A percentile compares a stretch with the other conserved stretches of the same genome.
Evolutionary conservation across 2,113 vertebrate species (phyloP).

Genomic region (Lasiurus cinereus): DNA sequence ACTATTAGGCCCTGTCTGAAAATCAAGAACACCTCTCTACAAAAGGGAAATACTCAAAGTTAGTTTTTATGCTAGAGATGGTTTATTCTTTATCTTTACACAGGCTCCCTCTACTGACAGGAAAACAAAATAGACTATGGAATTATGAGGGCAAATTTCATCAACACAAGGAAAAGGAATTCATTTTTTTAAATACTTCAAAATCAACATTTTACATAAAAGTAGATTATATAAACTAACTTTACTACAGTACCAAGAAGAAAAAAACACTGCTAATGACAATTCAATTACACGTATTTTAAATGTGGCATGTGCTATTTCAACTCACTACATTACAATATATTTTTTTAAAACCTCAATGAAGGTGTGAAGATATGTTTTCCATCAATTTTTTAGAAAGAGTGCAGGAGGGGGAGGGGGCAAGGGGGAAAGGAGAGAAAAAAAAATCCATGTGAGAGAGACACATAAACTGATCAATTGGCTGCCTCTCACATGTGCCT

Average conservation of each 20-base stretch:
- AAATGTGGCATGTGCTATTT: neutral
- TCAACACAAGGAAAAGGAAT: neutral
- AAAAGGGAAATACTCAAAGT: neutral
- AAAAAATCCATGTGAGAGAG: no score
- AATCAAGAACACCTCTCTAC: neutral
- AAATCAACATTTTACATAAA: slow-evolving; percentile 46
- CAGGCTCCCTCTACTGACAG: slow-evolving; percentile 70
- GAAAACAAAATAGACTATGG: slow-evolving; percentile 21
- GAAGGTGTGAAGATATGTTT: no score
- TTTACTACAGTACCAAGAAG: neutral
- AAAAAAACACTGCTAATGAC: slow-evolving; percentile 17
- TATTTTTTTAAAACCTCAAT: neutral
- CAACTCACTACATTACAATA: neutral
- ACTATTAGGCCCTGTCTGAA: neutral
- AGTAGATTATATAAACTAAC: slow-evolving; percentile 31
- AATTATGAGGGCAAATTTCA: slow-evolving; percentile 29
- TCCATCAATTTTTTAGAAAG: no score
- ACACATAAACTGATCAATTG: no score
- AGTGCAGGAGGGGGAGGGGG: no score
- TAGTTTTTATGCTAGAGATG: neutral
- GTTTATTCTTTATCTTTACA: slow-evolving; percentile 38
- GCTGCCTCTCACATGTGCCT: no score
- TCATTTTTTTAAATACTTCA: slow-evolving; percentile 22
- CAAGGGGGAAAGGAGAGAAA: no score
- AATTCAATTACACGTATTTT: slow-evolving; percentile 43